Evolutionary conservation across 2,888 invertebrate genomes (phyloP).

Genomic region (Eilema griseolum): DNA sequence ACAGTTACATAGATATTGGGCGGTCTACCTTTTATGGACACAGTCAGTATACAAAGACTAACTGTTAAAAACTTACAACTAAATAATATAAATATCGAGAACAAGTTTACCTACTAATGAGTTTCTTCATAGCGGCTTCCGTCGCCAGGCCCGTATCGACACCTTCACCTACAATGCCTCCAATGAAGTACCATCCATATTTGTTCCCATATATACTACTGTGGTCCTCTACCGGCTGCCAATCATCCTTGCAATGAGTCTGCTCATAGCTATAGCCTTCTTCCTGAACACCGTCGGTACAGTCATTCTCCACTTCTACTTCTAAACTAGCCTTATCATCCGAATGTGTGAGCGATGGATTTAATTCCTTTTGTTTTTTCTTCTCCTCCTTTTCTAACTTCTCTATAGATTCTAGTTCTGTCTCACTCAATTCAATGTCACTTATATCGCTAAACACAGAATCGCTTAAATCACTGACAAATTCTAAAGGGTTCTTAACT

Average conservation of each 20-base stretch:
- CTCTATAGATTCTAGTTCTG: conserved; percentile 88
- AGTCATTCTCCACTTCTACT: conserved; percentile 65
- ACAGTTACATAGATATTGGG: too few species aligned
- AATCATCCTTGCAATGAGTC: conserved; percentile 83
- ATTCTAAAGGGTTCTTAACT: conserved; percentile 88
- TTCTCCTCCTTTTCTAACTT: conserved; percentile 81
- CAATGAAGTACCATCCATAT: conserved; percentile 95
- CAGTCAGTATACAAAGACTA: too few species aligned
- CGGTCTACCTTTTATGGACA: too few species aligned
- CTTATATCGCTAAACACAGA: conserved; percentile 89
- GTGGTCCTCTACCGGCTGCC: conserved; percentile 87
- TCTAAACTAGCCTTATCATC: conserved; percentile 66
- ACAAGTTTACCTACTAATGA: conserved; percentile 92
- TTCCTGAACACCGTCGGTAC: conserved; percentile 64
- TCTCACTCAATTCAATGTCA: conserved; percentile 89
- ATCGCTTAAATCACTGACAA: conserved; percentile 88
- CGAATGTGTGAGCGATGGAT: conserved; percentile 76
- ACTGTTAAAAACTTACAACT: conserved; percentile 22
- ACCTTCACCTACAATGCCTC: conserved; percentile 92
- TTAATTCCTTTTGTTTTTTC: conserved; percentile 77
- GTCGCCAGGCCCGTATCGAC: conserved; percentile 89
- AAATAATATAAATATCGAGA: conserved; percentile 64
- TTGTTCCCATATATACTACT: conserved; percentile 89
- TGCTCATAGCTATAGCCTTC: conserved; percentile 79
- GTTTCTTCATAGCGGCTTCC: conserved; percentile 90